phyloP scores from a whole-genome alignment of 2,888 invertebrate genomes.

The Ceraclea dissimilis region DNA sequence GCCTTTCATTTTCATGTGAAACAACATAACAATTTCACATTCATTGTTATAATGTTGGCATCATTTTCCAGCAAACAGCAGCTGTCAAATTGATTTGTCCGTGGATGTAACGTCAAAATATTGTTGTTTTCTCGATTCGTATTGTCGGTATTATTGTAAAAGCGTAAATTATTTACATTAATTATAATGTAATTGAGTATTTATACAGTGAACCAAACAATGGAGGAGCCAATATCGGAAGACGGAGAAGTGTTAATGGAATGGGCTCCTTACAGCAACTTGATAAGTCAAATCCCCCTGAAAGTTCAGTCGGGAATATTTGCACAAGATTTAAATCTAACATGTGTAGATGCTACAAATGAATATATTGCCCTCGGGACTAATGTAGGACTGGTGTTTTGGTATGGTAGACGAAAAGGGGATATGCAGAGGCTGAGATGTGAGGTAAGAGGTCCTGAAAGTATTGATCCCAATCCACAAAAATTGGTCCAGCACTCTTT shows the following conservation, averaged over 20 bases:
- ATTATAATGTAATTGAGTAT: no score
- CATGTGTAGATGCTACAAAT: constrained; percentile 74
- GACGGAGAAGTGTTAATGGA: constrained; percentile 57
- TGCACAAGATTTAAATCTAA: constrained; percentile 64
- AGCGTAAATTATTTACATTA: no score
- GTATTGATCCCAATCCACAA: no score
- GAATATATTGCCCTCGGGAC: constrained; percentile 81
- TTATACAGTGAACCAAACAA: neutral
- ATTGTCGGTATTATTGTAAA: no score
- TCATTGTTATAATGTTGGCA: no score
- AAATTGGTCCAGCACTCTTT: neutral
- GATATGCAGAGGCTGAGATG: constrained; percentile 71
- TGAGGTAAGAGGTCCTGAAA: constrained; percentile 59
- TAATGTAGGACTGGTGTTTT: constrained; percentile 78
- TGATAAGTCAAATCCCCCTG: constrained; percentile 68
- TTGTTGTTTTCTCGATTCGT: no score
- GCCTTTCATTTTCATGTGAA: no score
- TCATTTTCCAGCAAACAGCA: no score
- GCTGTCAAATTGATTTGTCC: no score
- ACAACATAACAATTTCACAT: no score
- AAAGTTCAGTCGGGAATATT: constrained; percentile 69
- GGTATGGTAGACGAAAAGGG: constrained; percentile 73
- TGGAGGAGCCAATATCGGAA: constrained; percentile 20
- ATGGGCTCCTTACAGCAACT: constrained; percentile 72
- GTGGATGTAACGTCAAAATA: no score